Evolutionary conservation across 1,140 invertebrate species (phyloP), one percentile per base, ranked within the genome.

Genomic region (Amyelois transitella): DNA sequence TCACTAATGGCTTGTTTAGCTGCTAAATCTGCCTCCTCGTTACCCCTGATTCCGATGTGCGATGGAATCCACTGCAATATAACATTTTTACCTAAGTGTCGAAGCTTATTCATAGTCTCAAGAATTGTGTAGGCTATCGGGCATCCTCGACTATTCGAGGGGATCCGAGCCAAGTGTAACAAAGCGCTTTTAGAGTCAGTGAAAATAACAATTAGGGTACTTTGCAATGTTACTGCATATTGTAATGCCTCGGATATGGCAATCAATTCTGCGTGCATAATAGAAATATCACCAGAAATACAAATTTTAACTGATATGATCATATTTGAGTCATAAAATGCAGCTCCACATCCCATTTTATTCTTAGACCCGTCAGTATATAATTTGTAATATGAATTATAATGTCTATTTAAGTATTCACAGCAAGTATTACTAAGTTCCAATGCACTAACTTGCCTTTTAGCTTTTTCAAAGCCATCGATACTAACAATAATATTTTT

Each of bases 311-410:
- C n/a, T 1, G 18, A 22, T 0, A 12, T 3, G 1, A 22, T 21
- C 12, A 6, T 1, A 19, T 45, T 5, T 7, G 18, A 20, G 48
- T 47, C 48, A 43, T 17, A 60, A 8, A 47, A 58, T 7, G 49
- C 55, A 17, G 56, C 44, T 8, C 47, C 28, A 12, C 52, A 24
- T 19, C 8, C 12, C 1, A 18, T 10, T 10, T 47, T 2, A 44
- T 6, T n/a, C 18, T 55, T 54, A 1, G 55, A 62, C 6, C 55
- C 55, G 14, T 62, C 60, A 18, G 69, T 69, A 53, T 51, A 72
- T 8, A 72, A 58, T 43, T 45, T 57, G 38, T 54, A 3, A 53
- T 56, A 66, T 1, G 21, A 51, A n/a, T 43, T 21, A 55, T 69
- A 69, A 17, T 64, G 64, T 10, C 51, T 22, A 18, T 54, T 48